phyloP scores from a whole-genome alignment of 2,113 vertebrate species.

The Lota lota region DNA sequence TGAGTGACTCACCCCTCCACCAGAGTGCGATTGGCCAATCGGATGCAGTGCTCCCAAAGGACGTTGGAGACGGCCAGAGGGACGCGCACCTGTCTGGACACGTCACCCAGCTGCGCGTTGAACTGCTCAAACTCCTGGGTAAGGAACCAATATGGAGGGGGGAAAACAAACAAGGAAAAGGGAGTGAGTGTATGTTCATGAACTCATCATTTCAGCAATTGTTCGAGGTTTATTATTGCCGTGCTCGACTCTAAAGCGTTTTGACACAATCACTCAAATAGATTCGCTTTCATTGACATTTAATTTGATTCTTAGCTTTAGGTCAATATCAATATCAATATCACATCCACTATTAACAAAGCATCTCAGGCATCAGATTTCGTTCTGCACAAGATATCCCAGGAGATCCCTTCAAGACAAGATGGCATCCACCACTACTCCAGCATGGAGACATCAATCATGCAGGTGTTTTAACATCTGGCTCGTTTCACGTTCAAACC shows the following conservation, averaged over 20 bases:
- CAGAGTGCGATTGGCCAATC: constrained; percentile 93
- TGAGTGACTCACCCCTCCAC: constrained; percentile 87
- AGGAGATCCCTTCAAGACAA: not conserved
- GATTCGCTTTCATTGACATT: not conserved
- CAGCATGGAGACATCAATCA: constrained; percentile 9
- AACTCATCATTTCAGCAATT: not conserved
- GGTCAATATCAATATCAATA: not conserved
- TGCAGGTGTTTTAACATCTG: constrained; percentile 43
- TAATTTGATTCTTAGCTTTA: not conserved
- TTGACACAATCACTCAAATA: too few species aligned
- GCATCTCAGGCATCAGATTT: not conserved
- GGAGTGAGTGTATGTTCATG: not conserved
- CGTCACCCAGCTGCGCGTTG: constrained; percentile 84
- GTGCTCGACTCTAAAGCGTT: too few species aligned
- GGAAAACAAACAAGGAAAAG: not conserved
- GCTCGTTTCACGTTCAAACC: constrained; percentile 17
- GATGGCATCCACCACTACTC: not conserved
- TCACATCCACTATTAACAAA: not conserved
- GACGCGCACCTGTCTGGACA: constrained; percentile 91
- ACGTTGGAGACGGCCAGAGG: constrained; percentile 95
- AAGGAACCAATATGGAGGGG: constrained; percentile 24
- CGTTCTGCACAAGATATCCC: not conserved
- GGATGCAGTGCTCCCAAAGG: constrained; percentile 98
- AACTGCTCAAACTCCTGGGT: constrained; percentile 94
- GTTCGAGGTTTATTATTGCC: too few species aligned